phyloP scores from a whole-genome alignment of 2,797 vertebrate genomes.

The Ptychobarbus kaznakovi region DNA sequence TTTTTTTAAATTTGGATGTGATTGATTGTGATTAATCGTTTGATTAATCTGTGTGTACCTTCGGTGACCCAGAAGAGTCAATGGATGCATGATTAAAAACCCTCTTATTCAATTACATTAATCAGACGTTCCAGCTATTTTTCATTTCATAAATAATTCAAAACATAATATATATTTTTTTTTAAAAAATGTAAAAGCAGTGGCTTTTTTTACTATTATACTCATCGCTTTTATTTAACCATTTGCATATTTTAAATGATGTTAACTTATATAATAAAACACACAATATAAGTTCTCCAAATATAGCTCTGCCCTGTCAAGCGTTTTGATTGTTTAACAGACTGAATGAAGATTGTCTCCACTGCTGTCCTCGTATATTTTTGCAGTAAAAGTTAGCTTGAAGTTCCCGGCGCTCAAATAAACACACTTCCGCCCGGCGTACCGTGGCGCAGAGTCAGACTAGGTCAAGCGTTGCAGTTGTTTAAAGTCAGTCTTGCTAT shows the following conservation, averaged over 20 bases:
- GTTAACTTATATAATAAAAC: neutral
- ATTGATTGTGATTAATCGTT: no score
- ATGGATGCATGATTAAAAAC: neutral
- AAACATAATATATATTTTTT: neutral
- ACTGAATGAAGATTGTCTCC: constrained; percentile 32
- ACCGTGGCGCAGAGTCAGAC: neutral
- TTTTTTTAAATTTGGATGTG: no score
- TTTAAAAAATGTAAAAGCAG: neutral
- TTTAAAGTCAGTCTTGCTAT: constrained; percentile 55
- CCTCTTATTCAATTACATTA: neutral
- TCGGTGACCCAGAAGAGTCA: neutral
- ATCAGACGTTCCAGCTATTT: neutral
- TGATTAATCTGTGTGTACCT: neutral
- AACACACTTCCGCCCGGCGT: constrained; percentile 50
- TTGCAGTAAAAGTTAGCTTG: constrained; percentile 32
- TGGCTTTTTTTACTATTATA: neutral
- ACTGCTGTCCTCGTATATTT: constrained; percentile 30
- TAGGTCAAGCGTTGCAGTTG: constrained; percentile 48
- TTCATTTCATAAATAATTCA: neutral
- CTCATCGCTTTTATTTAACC: neutral
- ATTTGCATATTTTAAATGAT: neutral
- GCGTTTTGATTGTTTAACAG: constrained; percentile 19
- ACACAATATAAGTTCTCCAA: neutral
- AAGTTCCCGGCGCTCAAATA: constrained; percentile 49
- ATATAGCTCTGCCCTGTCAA: neutral